Conservation (phyloP, 1,140 invertebrate genomes). For the Drosophila equinoxialis region DNA sequence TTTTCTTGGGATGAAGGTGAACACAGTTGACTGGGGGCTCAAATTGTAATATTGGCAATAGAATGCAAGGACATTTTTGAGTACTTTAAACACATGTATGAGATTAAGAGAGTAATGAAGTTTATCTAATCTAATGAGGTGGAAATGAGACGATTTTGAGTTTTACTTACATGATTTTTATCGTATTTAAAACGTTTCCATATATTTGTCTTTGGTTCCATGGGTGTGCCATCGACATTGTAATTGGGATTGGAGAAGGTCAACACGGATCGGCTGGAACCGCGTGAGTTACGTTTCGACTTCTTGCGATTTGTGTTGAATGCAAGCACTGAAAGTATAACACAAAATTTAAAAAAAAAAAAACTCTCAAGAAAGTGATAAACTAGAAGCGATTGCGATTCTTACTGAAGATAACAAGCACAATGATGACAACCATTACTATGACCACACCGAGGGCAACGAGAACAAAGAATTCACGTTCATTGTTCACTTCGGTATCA, state of each 20-base stretch:
- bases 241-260: constrained; percentile 93
- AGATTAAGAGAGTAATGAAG: too few species aligned
- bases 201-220: constrained; percentile 86
- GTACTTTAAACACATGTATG: too few species aligned
- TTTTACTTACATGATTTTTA: constrained; percentile 86
- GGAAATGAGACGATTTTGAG: too few species aligned
- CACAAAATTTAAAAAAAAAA: too few species aligned
- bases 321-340: constrained; percentile 83
- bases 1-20: too few species aligned
- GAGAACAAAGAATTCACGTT: constrained; percentile 67
- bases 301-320: constrained; percentile 85
- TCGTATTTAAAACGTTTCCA: constrained; percentile 90
- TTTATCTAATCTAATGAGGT: too few species aligned
- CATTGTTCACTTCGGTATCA: constrained; percentile 44
- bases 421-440: constrained; percentile 75
- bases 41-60: too few species aligned
- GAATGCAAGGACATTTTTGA: too few species aligned
- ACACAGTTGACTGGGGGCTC: too few species aligned
- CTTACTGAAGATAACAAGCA: constrained; percentile 77
- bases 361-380: too few species aligned
- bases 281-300: constrained; percentile 85
- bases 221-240: constrained; percentile 78
- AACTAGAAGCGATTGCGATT: background rate
- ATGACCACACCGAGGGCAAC: constrained; percentile 71
- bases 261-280: constrained; percentile 86